phyloP scores from a whole-genome alignment of 2,888 invertebrate species.

The Sesamia inferens region DNA sequence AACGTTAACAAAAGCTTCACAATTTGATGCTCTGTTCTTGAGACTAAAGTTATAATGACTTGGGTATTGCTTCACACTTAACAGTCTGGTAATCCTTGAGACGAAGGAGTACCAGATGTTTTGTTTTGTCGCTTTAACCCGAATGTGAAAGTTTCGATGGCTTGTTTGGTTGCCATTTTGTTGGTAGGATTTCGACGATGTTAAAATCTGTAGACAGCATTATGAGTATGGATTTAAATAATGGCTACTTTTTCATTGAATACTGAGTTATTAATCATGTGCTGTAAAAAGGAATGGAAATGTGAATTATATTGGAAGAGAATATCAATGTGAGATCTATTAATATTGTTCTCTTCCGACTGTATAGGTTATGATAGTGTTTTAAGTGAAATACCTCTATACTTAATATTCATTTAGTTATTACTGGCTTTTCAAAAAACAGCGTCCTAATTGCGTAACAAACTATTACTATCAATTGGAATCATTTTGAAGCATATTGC shows the following conservation, averaged over 20 bases:
- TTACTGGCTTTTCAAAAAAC: not conserved
- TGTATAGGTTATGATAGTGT: not conserved
- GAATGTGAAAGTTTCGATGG: constrained; percentile 34
- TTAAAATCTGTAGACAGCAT: not conserved
- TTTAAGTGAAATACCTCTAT: too few species aligned
- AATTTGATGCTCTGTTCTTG: constrained; percentile 59
- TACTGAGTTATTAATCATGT: not conserved
- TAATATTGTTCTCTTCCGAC: not conserved
- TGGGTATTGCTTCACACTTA: constrained; percentile 52
- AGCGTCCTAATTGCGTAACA: too few species aligned
- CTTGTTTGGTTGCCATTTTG: constrained; percentile 4
- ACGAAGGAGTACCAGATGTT: constrained; percentile 16
- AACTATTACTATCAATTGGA: too few species aligned
- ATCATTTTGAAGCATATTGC: too few species aligned
- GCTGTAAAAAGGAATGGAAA: not conserved
- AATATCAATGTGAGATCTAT: not conserved
- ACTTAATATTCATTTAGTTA: too few species aligned
- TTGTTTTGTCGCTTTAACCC: constrained; percentile 19
- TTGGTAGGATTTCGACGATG: not conserved
- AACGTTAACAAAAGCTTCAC: constrained; percentile 61
- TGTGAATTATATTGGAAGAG: not conserved
- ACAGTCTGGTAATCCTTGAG: constrained; percentile 45
- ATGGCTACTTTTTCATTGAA: not conserved
- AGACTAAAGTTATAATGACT: constrained; percentile 57
- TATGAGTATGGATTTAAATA: not conserved